Conservation (phyloP, 37 sponge, comb jelly and placozoan species). For the Amphimedon queenslandica region DNA sequence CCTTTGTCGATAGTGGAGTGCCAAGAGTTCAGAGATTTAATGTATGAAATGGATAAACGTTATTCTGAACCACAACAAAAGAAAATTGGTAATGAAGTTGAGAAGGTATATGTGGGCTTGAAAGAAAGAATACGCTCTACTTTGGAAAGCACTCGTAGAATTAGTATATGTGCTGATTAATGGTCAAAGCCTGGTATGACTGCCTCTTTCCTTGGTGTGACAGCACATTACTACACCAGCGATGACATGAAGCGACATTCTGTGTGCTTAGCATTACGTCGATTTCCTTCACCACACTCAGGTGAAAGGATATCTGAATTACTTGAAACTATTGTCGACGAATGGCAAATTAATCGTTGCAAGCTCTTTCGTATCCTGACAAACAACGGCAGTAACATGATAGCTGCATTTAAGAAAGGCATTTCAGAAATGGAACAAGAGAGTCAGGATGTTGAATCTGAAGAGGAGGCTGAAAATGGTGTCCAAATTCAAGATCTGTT, state of each 20-base stretch:
- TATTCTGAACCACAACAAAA: background rate
- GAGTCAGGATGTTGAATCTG: background rate
- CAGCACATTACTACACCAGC: constrained; percentile 11
- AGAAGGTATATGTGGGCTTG: too few relatives aligned
- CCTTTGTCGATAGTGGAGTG: background rate
- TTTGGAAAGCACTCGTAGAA: background rate
- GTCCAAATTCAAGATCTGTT: background rate
- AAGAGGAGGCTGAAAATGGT: background rate
- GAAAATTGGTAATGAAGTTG: background rate
- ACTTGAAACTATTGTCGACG: too few relatives aligned
- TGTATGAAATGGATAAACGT: background rate
- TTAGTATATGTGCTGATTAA: constrained; percentile 22
- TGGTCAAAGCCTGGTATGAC: constrained; percentile 31
- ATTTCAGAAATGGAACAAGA: background rate
- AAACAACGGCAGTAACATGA: constrained; percentile 38
- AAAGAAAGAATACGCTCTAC: too few relatives aligned
- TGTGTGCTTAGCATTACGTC: constrained; percentile 15
- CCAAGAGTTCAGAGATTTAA: background rate
- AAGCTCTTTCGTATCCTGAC: too few relatives aligned
- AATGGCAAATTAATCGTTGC: too few relatives aligned
- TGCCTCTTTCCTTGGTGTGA: constrained; percentile 28
- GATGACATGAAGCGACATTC: background rate
- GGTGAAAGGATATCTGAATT: too few relatives aligned
- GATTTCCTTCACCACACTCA: too few relatives aligned
- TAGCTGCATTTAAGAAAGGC: constrained; percentile 1